Base-by-base conservation (phyloP, 2,888 invertebrate genomes). In the Tuberolachnus salignus region DNA sequence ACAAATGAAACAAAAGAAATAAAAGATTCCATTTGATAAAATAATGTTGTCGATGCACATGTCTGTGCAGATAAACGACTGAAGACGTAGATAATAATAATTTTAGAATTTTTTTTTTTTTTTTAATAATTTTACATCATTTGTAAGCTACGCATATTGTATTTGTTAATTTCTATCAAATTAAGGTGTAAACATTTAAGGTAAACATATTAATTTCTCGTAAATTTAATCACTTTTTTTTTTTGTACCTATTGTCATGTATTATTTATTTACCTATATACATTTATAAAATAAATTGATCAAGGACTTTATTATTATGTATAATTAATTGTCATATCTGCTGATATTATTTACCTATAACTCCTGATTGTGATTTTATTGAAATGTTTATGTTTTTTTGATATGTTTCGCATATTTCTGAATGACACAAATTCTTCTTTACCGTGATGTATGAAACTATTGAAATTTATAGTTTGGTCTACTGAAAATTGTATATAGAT, bases 41-140 rank as follows among this genome's bases (percentile, higher is more conserved):
- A 63, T 74, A 66, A 74, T 80, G 49, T 80, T 81, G 73, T 81
- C 59, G 64, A 69, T 67, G 59, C 67, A 59, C 78, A 69, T 59
- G 42, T 69, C 49, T 78, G 67, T 78, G 78, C 78, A 42, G 19
- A 78, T 69, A 69, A 78, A 78, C 67, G 78, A 78, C 78, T 78
- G 78, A 78, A 75, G 67, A 69, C 26, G 59, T 46, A 59, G 19
- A 69, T 69, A 59, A 61, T 67, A 69, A 69, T 42, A 53, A 64
- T n/a, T 6, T 73, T 64, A 51, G 44, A 53, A 44, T 74, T 74
- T 73, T 63, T 69, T 70, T 69, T 23, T 26, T 63, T 42, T 42
- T 19, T 42, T 42, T 63, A 19, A 19, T 63, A 42, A 63, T 42
- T n/a, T 44, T 63, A 63, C n/a, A 13, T 63, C 23, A 26, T 63